These are phyloP conservation scores for Hypsibius dujardini DNA, from an alignment of 1,140 invertebrate species.

Conservation along the genomic window DNA sequence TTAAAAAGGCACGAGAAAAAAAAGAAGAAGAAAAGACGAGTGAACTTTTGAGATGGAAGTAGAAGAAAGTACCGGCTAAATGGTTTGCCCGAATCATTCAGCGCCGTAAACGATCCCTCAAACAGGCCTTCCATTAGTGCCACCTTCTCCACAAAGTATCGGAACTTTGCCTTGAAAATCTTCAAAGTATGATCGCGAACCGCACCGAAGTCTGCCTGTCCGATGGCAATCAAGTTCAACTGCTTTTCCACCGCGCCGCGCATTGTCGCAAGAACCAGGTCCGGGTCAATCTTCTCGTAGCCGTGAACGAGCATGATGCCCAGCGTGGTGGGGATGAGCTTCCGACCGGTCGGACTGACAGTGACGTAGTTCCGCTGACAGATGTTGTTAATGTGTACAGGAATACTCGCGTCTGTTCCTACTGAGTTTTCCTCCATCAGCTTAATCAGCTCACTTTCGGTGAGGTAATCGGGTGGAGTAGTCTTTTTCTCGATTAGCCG, in stretches of 20 bases:
- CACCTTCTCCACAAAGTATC: slow-evolving; percentile 83
- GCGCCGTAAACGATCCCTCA: slow-evolving; percentile 86
- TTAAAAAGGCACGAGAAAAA: no score
- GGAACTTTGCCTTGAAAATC: slow-evolving; percentile 87
- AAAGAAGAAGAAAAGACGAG: no score
- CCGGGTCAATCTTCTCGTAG: slow-evolving; percentile 93
- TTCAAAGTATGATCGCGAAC: slow-evolving; percentile 76
- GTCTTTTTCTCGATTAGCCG: slow-evolving; percentile 76
- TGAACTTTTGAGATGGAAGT: no score
- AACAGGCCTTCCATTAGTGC: slow-evolving; percentile 81
- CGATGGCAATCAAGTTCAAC: slow-evolving; percentile 79
- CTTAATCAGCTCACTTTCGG: slow-evolving; percentile 91
- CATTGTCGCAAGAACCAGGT: slow-evolving; percentile 91
- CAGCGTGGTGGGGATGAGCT: slow-evolving; percentile 70
- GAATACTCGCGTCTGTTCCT: slow-evolving; percentile 94
- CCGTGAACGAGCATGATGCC: slow-evolving; percentile 94
- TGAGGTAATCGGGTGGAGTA: slow-evolving; percentile 84
- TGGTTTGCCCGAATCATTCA: slow-evolving; percentile 83
- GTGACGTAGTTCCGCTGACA: slow-evolving; percentile 90
- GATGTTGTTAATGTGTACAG: slow-evolving; percentile 99
- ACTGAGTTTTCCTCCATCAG: slow-evolving; percentile 99
- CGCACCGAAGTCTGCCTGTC: slow-evolving; percentile 63
- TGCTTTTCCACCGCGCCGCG: slow-evolving; percentile 88
- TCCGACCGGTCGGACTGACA: slow-evolving; percentile 49
- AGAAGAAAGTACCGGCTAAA: no score